Evolutionary conservation across 2,797 vertebrate species (phyloP).

Genomic region (Morelia viridis): DNA sequence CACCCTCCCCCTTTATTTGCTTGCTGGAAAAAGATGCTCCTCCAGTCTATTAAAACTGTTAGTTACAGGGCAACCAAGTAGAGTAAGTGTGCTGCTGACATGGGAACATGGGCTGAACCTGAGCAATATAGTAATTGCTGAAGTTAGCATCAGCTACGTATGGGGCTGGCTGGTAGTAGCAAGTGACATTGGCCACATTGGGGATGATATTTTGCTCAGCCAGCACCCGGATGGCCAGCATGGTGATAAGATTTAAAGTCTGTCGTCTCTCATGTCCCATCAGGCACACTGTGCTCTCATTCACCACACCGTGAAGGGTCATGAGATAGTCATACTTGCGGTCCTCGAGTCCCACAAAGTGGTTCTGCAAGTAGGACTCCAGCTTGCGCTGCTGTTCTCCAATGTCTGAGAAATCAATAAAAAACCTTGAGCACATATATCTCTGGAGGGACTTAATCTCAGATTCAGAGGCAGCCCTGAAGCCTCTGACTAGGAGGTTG

Average conservation of each 20-base stretch:
- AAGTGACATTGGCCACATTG: conserved; percentile 97
- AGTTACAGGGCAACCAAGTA: conserved; percentile 98
- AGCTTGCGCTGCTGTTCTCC: conserved; percentile 96
- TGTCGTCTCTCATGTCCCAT: conserved; percentile 99
- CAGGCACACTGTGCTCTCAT: conserved; percentile 98
- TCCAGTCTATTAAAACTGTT: conserved; percentile 69
- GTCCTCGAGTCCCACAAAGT: conserved; percentile 98
- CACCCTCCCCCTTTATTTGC: conserved; percentile 39
- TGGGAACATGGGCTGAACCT: conserved; percentile 94
- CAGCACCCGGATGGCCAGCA: conserved; percentile 94
- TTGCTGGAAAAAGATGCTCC: conserved; percentile 47
- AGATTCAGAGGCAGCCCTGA: conserved; percentile 87
- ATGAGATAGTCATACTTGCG: conserved; percentile 99
- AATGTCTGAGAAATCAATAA: conserved; percentile 98
- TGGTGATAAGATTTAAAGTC: conserved; percentile 94
- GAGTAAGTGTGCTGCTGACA: conserved; percentile 95
- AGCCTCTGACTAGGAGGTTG: conserved; percentile 95
- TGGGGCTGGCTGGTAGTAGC: conserved; percentile 98
- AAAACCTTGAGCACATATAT: conserved; percentile 99
- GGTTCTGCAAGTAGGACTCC: conserved; percentile 99
- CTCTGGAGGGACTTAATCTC: conserved; percentile 98
- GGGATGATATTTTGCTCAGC: conserved; percentile 98
- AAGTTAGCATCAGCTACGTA: conserved; percentile 98
- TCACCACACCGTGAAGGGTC: conserved; percentile 96
- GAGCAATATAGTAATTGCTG: conserved; percentile 98